Base-by-base conservation (phyloP, 2,888 invertebrate genomes). In the Parapristionchus giblindavisi region DNA sequence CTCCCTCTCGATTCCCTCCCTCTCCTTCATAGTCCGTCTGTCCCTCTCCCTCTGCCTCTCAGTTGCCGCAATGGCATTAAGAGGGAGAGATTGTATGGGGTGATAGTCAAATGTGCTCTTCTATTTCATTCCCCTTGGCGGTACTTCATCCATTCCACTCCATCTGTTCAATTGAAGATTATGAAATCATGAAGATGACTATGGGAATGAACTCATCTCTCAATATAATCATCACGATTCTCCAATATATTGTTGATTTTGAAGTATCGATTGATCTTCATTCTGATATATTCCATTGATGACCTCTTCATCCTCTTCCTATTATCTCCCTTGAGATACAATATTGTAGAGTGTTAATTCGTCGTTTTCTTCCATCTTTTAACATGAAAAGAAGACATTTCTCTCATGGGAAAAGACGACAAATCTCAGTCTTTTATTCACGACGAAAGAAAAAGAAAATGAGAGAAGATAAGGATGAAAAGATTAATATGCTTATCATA, bases 341-440 rank as follows among this genome's bases (percentile, higher is more conserved):
- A 24, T 6, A 34, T 11, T 38, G 68, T 36, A 48, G 21, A 51
- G 68, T 68, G 68, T 68, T 68, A 68, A 68, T 68, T 68, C 51
- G 68, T 68, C 68, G 52, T 68, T 52, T 68, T 68, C 51, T 68
- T 51, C n/a, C n/a, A n/a, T n/a, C n/a, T n/a, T n/a, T n/a, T n/a
- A n/a, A n/a, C n/a, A n/a, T n/a, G n/a, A n/a, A n/a, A n/a, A n/a
- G n/a, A n/a, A n/a, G n/a, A n/a, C n/a, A n/a, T n/a, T n/a, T n/a
- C n/a, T n/a, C n/a, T n/a, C n/a, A n/a, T n/a, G n/a, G n/a, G n/a
- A n/a, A n/a, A n/a, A n/a, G n/a, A n/a, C n/a, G n/a, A n/a, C n/a
- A n/a, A n/a, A n/a, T n/a, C n/a, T n/a, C n/a, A n/a, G n/a, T n/a
- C n/a, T n/a, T n/a, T n/a, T n/a, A n/a, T n/a, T n/a, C n/a, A n/a